Base-by-base conservation (phyloP, 2,113 vertebrate genomes). In the Tyto alba region DNA sequence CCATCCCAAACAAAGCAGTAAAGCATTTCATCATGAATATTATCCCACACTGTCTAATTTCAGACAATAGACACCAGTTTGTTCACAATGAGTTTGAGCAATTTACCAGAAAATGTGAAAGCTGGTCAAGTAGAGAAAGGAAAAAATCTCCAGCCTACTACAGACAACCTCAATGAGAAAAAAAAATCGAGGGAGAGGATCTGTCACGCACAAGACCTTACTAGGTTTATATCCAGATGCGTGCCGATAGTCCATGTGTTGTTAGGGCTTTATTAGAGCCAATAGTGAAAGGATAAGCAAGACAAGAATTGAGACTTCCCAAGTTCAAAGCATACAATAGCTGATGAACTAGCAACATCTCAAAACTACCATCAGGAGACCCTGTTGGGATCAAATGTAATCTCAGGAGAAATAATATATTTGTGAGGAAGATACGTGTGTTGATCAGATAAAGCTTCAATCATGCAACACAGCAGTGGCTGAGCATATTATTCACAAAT, bases 1-100 rank as follows among this genome's bases (percentile, higher is more conserved):
- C 94, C 90, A 95, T 95, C 84, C 88, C 92, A 96, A 94, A 96
- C 95, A 97, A 96, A 94, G 90, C 92, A 94, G 77, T 97, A 95
- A 96, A 97, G 73, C 89, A 96, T 96, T 94, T 96, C 96, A 94
- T 93, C 94, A 89, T 3, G 3, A 85, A 79, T 91, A 67, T 93
- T 96, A 95, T 94, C 92, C 96, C 96, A 97, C 90, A 90, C 89
- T 96, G 68, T 90, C 73, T 89, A 81, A 85, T 96, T 94, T 90
- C 90, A 96, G 88, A 96, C 88, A 96, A 96, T 94, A 96, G 96
- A 47, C 56, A 62, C 62, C 66, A 62, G 85, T 93, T 96, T 96
- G 94, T 88, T 97, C 30, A 6, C 94, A 95, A 64, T 63, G 48
- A 75, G 69, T 87, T 76, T 93, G 90, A 94, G 86, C 94, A 95